A percentile compares a stretch with the other conserved stretches of the same genome.
phyloP scores from a whole-genome alignment of 2,888 invertebrate species.

The Hofmannophila pseudospretella region DNA sequence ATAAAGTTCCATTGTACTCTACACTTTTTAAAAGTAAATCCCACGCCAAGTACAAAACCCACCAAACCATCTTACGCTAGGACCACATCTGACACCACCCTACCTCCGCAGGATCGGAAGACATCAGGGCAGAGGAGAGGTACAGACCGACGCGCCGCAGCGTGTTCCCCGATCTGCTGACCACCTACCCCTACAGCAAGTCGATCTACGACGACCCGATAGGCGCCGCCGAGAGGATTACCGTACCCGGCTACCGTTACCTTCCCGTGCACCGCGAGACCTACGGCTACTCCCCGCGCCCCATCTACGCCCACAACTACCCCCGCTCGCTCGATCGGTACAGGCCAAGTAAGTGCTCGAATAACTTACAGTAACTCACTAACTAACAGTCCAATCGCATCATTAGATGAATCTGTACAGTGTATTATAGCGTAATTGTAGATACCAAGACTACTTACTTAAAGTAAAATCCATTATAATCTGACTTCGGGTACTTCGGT shows the following conservation, averaged over 20 bases:
- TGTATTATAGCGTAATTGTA: too few species aligned
- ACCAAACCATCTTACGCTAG: too few species aligned
- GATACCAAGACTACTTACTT: too few species aligned
- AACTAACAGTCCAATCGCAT: too few species aligned
- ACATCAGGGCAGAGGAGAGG: constrained; percentile 92
- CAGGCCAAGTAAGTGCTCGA: constrained; percentile 94
- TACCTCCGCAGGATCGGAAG: constrained; percentile 93
- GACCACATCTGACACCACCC: too few species aligned
- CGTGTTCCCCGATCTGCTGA: constrained; percentile 85
- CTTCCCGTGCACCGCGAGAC: constrained; percentile 93
- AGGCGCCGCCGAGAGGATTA: constrained; percentile 89
- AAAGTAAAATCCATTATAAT: too few species aligned
- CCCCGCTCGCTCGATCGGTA: constrained; percentile 84
- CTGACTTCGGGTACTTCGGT: too few species aligned
- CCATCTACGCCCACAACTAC: constrained; percentile 92
- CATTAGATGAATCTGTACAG: too few species aligned
- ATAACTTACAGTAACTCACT: too few species aligned
- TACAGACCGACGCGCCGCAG: constrained; percentile 84
- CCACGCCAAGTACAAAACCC: too few species aligned
- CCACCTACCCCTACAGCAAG: constrained; percentile 87
- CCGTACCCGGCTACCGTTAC: constrained; percentile 93
- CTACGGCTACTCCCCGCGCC: constrained; percentile 92
- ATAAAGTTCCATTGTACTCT: too few species aligned
- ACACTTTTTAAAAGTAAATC: too few species aligned
- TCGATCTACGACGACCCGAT: constrained; percentile 92